These are phyloP conservation scores for Phania funesta DNA, from an alignment of 2,888 invertebrate species.

Conservation along the genomic window DNA sequence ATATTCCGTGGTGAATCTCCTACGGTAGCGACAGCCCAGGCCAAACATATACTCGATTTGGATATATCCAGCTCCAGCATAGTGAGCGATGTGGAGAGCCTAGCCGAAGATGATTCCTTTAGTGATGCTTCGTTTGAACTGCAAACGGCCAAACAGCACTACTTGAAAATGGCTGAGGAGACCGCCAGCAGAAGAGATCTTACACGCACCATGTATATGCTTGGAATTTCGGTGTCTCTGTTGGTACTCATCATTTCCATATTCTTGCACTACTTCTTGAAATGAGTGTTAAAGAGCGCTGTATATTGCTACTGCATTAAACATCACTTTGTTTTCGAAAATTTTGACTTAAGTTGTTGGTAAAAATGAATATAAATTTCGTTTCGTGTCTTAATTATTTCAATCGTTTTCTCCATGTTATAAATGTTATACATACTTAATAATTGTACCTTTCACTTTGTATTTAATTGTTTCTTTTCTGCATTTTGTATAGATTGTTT, in stretches of 20 bases:
- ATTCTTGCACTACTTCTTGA: constrained; percentile 82
- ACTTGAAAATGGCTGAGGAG: constrained; percentile 10
- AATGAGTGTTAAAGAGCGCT: constrained; percentile 42
- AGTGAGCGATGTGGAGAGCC: constrained; percentile 87
- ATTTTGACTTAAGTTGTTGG: constrained; percentile 34
- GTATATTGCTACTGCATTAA: neutral
- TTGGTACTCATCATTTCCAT: constrained; percentile 83
- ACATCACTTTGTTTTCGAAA: constrained; percentile 29
- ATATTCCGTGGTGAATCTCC: constrained; percentile 94
- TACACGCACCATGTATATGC: constrained; percentile 81
- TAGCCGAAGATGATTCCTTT: constrained; percentile 86
- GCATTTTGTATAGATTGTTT: constrained; percentile 1
- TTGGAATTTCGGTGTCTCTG: constrained; percentile 84
- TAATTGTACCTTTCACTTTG: constrained; percentile 50
- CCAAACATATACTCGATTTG: constrained; percentile 90
- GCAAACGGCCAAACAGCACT: constrained; percentile 49
- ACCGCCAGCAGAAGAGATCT: constrained; percentile 77
- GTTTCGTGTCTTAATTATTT: constrained; percentile 10
- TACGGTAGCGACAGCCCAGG: constrained; percentile 89
- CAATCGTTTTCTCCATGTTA: neutral
- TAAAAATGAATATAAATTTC: constrained; percentile 10
- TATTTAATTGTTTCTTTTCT: constrained; percentile 30
- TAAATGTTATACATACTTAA: constrained; percentile 62
- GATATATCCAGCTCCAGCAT: constrained; percentile 86
- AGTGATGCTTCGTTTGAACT: constrained; percentile 69